phyloP scores from a whole-genome alignment of 2,797 vertebrate species.

The Bovichtus diacanthus region DNA sequence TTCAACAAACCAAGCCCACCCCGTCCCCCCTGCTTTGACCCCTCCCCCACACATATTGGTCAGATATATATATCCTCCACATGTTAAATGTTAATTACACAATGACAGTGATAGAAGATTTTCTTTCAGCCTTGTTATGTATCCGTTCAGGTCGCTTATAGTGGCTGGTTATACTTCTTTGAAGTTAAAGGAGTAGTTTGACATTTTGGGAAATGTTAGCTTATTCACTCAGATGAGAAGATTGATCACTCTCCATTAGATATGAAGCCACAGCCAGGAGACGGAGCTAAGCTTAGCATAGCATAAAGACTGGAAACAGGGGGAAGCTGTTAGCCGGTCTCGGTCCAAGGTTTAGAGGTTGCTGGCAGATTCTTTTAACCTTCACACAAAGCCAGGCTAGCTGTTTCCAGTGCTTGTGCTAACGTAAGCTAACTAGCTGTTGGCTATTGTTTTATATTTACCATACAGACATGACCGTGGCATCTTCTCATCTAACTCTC shows the following conservation, averaged over 20 bases:
- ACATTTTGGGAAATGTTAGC: neutral
- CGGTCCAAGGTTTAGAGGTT: neutral
- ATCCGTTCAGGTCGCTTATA: slow-evolving; percentile 8
- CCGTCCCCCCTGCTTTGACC: slow-evolving; percentile 46
- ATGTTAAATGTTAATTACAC: slow-evolving; percentile 74
- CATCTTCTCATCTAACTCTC: neutral
- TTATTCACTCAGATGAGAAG: neutral
- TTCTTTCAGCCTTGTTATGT: slow-evolving; percentile 14
- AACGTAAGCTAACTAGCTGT: too few relatives aligned
- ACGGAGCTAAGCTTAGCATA: neutral
- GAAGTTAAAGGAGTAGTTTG: slow-evolving; percentile 2
- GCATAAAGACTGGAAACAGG: neutral
- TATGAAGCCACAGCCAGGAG: neutral
- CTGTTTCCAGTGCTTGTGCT: neutral
- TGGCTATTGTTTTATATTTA: too few relatives aligned
- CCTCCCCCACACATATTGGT: slow-evolving; percentile 39
- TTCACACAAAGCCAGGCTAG: neutral
- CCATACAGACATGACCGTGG: neutral
- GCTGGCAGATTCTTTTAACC: neutral
- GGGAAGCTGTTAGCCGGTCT: neutral
- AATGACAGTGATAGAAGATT: slow-evolving; percentile 57
- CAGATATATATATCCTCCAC: slow-evolving; percentile 48
- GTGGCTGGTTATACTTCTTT: neutral
- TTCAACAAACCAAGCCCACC: slow-evolving; percentile 70
- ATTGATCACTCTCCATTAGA: neutral